Percentiles rank a stretch among this genome's conserved stretches.
These are phyloP conservation scores for Xestia sexstrigata DNA, from an alignment of 2,888 invertebrate genomes.

Conservation along the genomic window DNA sequence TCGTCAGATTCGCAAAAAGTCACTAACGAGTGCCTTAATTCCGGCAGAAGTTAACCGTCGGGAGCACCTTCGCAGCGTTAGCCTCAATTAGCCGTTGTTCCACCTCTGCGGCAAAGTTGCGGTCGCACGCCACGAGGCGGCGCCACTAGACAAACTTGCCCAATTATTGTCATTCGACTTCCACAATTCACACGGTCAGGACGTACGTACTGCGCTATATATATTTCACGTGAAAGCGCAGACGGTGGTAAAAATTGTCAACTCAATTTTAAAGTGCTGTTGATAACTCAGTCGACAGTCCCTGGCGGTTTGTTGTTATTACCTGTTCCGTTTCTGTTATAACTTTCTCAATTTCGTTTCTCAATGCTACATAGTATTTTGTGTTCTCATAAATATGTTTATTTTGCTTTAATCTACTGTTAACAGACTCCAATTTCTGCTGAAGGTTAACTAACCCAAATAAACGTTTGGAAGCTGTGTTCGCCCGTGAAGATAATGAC, in stretches of 20 bases:
- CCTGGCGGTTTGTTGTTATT: constrained; percentile 46
- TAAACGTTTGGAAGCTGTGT: constrained; percentile 31
- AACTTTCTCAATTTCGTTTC: constrained; percentile 59
- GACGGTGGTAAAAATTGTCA: constrained; percentile 54
- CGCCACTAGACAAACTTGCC: constrained; percentile 77
- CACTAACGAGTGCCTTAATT: constrained; percentile 87
- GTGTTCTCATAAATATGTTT: constrained; percentile 34
- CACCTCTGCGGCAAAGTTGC: constrained; percentile 65
- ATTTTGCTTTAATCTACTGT: constrained; percentile 32
- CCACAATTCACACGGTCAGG: constrained; percentile 58
- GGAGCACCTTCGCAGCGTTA: constrained; percentile 74
- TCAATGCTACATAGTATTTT: constrained; percentile 40
- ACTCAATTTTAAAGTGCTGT: constrained; percentile 55
- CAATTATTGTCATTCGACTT: constrained; percentile 80
- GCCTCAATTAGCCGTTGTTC: constrained; percentile 82
- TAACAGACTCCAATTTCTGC: constrained; percentile 12
- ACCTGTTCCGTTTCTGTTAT: constrained; percentile 48
- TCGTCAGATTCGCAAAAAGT: constrained; percentile 84
- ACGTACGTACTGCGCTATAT: constrained; percentile 29
- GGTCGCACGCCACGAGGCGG: constrained; percentile 61
- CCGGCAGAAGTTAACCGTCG: constrained; percentile 79
- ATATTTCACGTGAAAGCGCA: constrained; percentile 43
- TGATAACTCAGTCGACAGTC: constrained; percentile 53
- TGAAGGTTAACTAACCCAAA: constrained; percentile 22
- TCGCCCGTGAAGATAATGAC: constrained; percentile 54